These are phyloP conservation scores for Tetramorium bicarinatum DNA, from an alignment of 2,888 invertebrate genomes.

Conservation along the genomic window DNA sequence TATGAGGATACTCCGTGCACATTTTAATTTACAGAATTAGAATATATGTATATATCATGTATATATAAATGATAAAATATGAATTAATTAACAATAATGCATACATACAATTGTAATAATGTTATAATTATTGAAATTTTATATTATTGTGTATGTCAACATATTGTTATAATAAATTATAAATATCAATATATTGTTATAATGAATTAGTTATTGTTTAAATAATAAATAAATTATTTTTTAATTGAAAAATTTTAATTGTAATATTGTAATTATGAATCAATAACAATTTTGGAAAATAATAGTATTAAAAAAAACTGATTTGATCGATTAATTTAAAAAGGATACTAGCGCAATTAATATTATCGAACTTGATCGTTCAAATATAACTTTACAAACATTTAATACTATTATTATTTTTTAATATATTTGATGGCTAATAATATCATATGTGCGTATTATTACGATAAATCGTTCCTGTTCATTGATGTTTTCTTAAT, in stretches of 20 bases:
- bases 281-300: background rate
- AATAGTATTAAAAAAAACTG: background rate
- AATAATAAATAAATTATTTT: background rate
- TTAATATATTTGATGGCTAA: background rate
- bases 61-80: background rate
- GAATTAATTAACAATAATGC: background rate
- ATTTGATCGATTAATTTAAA: constrained; percentile 3
- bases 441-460: background rate
- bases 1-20: background rate
- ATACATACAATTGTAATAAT: background rate
- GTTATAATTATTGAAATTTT: background rate
- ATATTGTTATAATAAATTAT: background rate
- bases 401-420: background rate
- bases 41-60: background rate
- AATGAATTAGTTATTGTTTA: too few relatives aligned
- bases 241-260: too few relatives aligned
- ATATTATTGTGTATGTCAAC: background rate
- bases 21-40: constrained; percentile 6
- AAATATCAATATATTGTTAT: background rate
- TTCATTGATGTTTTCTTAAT: background rate
- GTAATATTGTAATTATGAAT: background rate
- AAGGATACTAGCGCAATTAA: background rate
- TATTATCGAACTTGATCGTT: background rate
- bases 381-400: background rate
- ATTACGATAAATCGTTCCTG: background rate